Evolutionary conservation across 2,113 vertebrate species (phyloP).

Genomic region (Onychostruthus taczanowskii): DNA sequence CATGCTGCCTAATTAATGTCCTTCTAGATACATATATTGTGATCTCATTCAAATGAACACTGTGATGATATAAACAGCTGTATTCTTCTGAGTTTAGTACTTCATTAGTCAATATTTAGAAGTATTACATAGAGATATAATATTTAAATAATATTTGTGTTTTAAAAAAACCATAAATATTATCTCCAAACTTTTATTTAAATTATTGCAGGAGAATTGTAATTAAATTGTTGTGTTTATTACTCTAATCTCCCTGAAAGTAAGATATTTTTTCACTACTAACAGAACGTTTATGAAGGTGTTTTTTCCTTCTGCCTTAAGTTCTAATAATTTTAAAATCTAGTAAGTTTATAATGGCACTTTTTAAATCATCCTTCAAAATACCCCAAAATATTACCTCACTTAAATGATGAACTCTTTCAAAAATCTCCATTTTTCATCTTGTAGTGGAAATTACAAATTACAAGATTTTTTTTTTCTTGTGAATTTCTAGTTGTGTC

Average conservation of each 20-base stretch:
- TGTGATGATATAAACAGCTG: constrained; percentile 16
- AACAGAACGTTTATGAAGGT: not conserved
- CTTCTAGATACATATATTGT: constrained; percentile 36
- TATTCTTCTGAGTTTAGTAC: not conserved
- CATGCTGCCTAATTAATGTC: constrained; percentile 60
- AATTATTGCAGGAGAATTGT: not conserved
- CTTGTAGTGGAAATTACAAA: not conserved
- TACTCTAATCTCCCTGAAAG: not conserved
- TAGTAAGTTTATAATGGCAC: not conserved
- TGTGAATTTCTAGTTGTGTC: not conserved
- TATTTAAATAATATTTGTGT: not conserved
- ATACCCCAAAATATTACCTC: not conserved
- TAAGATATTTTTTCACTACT: not conserved
- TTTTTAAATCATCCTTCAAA: not conserved
- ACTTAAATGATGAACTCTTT: not conserved
- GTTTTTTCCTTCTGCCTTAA: not conserved
- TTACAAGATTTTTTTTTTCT: not conserved
- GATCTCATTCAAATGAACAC: constrained; percentile 50
- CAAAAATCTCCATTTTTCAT: not conserved
- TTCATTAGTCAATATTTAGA: not conserved
- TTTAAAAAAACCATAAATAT: not conserved
- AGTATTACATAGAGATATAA: not conserved
- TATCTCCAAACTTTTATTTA: not conserved
- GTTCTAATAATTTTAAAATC: not conserved
- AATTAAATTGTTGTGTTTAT: not conserved